Percentiles rank a stretch among this genome's conserved stretches.
Evolutionary conservation across 2,113 vertebrate species (phyloP).

Genomic region (Macrotis lagotis): DNA sequence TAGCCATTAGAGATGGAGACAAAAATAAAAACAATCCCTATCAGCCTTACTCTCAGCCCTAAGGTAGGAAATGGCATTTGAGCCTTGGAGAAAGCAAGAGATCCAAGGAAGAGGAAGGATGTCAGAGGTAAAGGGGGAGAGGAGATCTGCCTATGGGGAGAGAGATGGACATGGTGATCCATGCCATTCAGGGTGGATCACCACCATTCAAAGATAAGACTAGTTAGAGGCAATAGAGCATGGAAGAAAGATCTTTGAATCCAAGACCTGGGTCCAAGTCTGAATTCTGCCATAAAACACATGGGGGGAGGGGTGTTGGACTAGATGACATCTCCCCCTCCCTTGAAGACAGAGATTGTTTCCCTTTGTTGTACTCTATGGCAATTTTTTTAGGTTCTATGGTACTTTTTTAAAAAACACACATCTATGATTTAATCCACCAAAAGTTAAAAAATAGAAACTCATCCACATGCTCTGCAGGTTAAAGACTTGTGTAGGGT

Average conservation of each 20-base stretch:
- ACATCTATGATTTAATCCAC: neutral
- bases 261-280: neutral
- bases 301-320: no score
- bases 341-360: neutral
- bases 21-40: no score
- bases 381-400: neutral
- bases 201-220: no score
- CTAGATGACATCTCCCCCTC: neutral
- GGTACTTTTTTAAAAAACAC: no score
- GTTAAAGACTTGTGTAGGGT: neutral
- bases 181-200: no score
- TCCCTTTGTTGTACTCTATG: neutral
- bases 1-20: no score
- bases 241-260: neutral
- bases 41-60: no score
- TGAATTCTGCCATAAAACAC: no score
- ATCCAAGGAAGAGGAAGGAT: neutral
- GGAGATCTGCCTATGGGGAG: no score
- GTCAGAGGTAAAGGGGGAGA: neutral
- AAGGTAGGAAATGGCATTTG: no score
- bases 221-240: neutral
- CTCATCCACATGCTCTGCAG: neutral
- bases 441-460: neutral
- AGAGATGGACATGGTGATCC: no score
- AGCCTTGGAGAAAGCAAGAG: neutral